Conservation (phyloP, 1,140 invertebrate genomes). For the Lasioglossum baleicum region DNA sequence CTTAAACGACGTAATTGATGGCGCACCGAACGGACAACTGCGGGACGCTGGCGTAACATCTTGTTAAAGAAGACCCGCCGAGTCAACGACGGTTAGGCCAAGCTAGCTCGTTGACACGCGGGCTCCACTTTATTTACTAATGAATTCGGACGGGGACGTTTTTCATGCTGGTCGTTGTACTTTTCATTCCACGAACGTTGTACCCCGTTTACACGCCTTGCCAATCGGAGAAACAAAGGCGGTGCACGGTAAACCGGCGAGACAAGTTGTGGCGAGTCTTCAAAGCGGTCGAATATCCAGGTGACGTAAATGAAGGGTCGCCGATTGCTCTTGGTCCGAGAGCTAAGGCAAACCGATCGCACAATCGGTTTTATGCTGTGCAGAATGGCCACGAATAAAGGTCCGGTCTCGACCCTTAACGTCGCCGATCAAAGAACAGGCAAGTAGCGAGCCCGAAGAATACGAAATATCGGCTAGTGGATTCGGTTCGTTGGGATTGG, state of each 20-base stretch:
- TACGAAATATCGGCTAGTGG: not conserved
- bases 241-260: too few species aligned
- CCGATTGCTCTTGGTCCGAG: not conserved
- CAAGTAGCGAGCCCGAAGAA: slow-evolving; percentile 14
- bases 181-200: too few species aligned
- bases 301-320: not conserved
- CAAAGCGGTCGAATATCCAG: too few species aligned
- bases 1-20: slow-evolving; percentile 12
- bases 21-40: not conserved
- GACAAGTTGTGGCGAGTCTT: too few species aligned
- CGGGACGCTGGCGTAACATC: not conserved
- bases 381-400: not conserved
- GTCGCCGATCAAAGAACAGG: slow-evolving; percentile 13
- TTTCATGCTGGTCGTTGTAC: too few species aligned
- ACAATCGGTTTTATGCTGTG: not conserved
- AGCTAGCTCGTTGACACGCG: too few species aligned
- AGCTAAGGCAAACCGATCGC: not conserved
- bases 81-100: not conserved
- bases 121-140: too few species aligned
- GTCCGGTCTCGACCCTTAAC: not conserved
- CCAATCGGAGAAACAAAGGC: too few species aligned
- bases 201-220: too few species aligned
- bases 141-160: too few species aligned
- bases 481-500: not conserved
- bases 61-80: not conserved